Base-by-base conservation (phyloP, 2,888 invertebrate genomes). In the Dryobotodes eremita region DNA sequence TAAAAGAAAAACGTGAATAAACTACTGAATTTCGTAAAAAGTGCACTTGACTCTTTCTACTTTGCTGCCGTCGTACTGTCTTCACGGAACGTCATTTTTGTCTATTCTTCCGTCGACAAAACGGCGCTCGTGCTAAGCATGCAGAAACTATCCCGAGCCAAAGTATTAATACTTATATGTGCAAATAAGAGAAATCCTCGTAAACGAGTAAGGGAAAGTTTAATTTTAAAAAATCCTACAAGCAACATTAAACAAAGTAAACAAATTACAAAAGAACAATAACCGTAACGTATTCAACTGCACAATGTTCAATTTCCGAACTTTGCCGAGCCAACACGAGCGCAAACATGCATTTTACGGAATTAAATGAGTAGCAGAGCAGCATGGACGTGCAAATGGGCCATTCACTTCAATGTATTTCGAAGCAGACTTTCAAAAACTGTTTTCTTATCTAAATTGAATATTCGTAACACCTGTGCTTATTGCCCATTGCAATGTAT, bases 361-460 rank as follows among this genome's bases (percentile, higher is more conserved):
- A 79, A 57, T 82, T 85, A 85, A 85, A 82, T n/a, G 68, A 61
- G 31, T 31, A 7, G 46, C 48, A 13, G 31, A 62, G 31, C 46
- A 46, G 46, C 46, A 46, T 46, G 46, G 46, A 46, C 62, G 64
- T 82, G 71, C 42, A 61, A 82, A 75, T 75, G 75, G 69, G 15
- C 75, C 72, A 85, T 88, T 88, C 68, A 46, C 57, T 80, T 53
- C 66, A 80, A 80, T 74, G 87, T 72, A 76, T 71, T 75, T 68
- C n/a, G 42, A 76, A 59, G 26, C n/a, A 71, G 75, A 80, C 64
- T 79, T 65, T 72, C 66, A 48, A 69, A 46, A 74, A 79, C 48
- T 77, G 66, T 48, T 73, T 80, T 85, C 86, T 87, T 89, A 87
- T 89, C 90, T 90, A 89, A 90, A 89, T 87, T 81, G 85, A 89